Base-by-base conservation (phyloP, 2,888 invertebrate species). In the Metellina segmentata region DNA sequence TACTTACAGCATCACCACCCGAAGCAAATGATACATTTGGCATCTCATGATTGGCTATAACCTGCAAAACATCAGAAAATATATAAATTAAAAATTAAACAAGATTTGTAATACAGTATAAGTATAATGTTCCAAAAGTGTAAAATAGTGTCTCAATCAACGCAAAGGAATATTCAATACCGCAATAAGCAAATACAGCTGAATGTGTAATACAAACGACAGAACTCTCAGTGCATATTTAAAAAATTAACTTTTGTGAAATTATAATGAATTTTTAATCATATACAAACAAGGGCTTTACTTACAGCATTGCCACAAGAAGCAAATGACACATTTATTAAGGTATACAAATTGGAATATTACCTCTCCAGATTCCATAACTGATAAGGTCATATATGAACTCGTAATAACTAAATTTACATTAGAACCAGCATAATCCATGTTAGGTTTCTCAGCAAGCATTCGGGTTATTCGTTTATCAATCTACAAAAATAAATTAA, bases 11-110 rank as follows among this genome's bases (percentile, higher is more conserved):
- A 93, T 94, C 94, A 53, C 94, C 99, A 49, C 99, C 99, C 5
- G 99, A 99, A 49, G 99, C 99, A 96, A 99, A 99, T 0, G 99
- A 99, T 94, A 99, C 99, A 94, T 98, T 96, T 69, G 99, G 99
- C 98, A 99, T 99, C 94, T 98, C 98, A 95, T 99, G 99, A 94
- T 97, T 96, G 16, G 98, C 98, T 94, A 99, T 97, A 53, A 97
- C 95, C 95, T 97, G 96, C 91, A 93, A 93, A 69, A 34, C 1
- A 34, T 34, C 34, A 34, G 75, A 61, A 70, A 82, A 82, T n/a
- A 61, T 61, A 61, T 11, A 1, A 61, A 61, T 61, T 7, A 61
- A 0, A 61, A 49, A 82, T 48, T 53, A 81, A 53, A 13, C 49
- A 52, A 72, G 4, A 52, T 69, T 69, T 48, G 7, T 69, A 34